phyloP scores from a whole-genome alignment of 1,140 invertebrate species.

The Orchestia grillus region DNA sequence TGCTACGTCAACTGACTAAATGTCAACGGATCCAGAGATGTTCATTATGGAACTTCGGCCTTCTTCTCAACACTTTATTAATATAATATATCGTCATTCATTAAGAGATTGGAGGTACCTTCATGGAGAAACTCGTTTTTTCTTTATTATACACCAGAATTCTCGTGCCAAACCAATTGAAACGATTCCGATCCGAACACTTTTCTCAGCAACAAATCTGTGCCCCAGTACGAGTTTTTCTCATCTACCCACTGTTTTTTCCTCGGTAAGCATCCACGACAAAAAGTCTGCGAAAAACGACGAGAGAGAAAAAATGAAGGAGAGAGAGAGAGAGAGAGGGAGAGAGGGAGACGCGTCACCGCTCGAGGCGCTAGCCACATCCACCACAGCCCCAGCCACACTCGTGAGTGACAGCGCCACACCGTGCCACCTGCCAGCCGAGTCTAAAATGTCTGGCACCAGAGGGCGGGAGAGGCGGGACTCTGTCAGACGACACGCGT shows the following conservation, averaged over 20 bases:
- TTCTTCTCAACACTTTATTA: not conserved
- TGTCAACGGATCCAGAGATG: not conserved
- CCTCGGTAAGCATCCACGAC: not conserved
- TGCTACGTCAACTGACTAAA: too few relatives aligned
- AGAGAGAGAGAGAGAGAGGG: not conserved
- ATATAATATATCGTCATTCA: not conserved
- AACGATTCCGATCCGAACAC: not conserved
- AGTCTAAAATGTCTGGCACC: slow-evolving; percentile 51
- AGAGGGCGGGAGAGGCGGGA: not conserved
- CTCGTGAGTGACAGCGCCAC: slow-evolving; percentile 38
- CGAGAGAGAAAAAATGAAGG: too few relatives aligned
- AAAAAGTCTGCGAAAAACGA: not conserved
- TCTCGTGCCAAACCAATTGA: not conserved
- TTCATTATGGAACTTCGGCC: not conserved
- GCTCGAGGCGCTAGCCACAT: slow-evolving; percentile 6
- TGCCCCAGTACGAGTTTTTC: not conserved
- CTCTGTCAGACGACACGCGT: slow-evolving; percentile 24
- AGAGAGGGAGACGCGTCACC: not conserved
- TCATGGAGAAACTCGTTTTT: not conserved
- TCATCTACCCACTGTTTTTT: not conserved
- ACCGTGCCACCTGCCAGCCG: slow-evolving; percentile 1
- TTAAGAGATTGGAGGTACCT: not conserved
- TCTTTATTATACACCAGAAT: not conserved
- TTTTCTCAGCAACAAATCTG: not conserved
- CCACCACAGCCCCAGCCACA: slow-evolving; percentile 16